phyloP scores from a whole-genome alignment of 1,140 invertebrate genomes.

The Platyscapa corneri region DNA sequence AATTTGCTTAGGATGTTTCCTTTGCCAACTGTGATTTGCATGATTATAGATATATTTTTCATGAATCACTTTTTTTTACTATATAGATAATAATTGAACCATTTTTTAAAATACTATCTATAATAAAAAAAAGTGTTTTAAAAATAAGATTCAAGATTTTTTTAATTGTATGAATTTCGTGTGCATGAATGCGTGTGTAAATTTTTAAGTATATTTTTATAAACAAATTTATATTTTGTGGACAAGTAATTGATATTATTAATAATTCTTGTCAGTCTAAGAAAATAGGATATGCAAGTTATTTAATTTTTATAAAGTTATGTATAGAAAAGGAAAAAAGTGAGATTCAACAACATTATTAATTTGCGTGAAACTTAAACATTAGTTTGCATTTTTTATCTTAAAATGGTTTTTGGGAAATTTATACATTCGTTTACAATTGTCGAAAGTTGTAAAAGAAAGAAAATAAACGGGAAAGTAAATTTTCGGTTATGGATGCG shows the following conservation, averaged over 20 bases:
- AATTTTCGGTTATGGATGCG: neutral
- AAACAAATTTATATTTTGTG: constrained; percentile 41
- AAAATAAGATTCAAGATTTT: constrained; percentile 30
- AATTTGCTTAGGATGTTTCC: constrained; percentile 28
- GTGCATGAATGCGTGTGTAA: constrained; percentile 38
- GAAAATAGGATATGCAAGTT: constrained; percentile 30
- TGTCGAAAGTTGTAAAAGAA: constrained; percentile 20
- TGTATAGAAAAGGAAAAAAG: constrained; percentile 56
- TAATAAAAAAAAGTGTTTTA: constrained; percentile 26
- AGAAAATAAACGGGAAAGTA: constrained; percentile 12
- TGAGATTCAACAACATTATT: constrained; percentile 41
- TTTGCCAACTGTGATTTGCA: constrained; percentile 43
- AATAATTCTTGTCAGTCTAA: constrained; percentile 29
- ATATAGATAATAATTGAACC: neutral
- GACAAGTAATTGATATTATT: constrained; percentile 41
- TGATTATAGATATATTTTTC: constrained; percentile 20
- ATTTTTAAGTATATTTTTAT: constrained; percentile 39
- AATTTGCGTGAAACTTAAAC: constrained; percentile 37
- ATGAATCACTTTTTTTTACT: neutral
- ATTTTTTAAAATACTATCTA: constrained; percentile 18
- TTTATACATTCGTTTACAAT: constrained; percentile 24
- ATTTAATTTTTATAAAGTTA: constrained; percentile 21
- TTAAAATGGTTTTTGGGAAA: constrained; percentile 31
- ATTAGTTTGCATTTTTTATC: constrained; percentile 11
- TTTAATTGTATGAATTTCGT: constrained; percentile 41